phyloP scores from a whole-genome alignment of 2,797 vertebrate genomes.

The Choloepus didactylus region DNA sequence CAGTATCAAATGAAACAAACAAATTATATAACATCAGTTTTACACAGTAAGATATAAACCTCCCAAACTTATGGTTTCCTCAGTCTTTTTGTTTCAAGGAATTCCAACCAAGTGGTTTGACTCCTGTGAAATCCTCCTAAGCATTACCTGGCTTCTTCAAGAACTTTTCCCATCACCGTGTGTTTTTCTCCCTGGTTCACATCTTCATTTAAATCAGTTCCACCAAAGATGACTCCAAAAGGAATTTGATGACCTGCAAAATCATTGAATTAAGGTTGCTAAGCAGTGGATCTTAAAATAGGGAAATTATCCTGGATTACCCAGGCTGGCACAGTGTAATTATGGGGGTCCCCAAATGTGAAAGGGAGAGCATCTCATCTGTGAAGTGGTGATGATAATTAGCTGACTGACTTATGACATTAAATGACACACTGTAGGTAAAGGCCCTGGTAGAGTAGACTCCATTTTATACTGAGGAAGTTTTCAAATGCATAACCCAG shows the following conservation, averaged over 20 bases:
- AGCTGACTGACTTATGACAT: neutral
- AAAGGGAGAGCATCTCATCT: neutral
- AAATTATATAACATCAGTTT: fast-evolving
- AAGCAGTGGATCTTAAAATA: neutral
- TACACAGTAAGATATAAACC: fast-evolving
- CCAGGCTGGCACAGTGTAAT: neutral
- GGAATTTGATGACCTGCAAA: constrained; percentile 91
- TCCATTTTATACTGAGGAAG: fast-evolving
- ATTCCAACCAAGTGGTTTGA: fast-evolving
- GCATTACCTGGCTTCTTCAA: constrained; percentile 94
- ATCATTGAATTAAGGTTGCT: neutral
- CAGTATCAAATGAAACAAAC: fast-evolving
- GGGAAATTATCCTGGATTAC: too few species aligned
- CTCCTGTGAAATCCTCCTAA: fast-evolving
- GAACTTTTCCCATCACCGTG: constrained; percentile 93
- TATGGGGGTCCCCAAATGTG: neutral
- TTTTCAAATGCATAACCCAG: neutral
- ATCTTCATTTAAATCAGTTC: constrained; percentile 99
- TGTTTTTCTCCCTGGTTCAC: constrained; percentile 91
- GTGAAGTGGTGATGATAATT: neutral
- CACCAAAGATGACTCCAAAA: constrained; percentile 96
- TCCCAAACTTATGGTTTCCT: fast-evolving
- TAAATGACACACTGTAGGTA: neutral
- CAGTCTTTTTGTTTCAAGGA: fast-evolving
- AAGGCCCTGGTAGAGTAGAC: neutral